These are phyloP conservation scores for Enteromius treurensis DNA, from an alignment of 2,797 vertebrate species.

Conservation along the genomic window DNA sequence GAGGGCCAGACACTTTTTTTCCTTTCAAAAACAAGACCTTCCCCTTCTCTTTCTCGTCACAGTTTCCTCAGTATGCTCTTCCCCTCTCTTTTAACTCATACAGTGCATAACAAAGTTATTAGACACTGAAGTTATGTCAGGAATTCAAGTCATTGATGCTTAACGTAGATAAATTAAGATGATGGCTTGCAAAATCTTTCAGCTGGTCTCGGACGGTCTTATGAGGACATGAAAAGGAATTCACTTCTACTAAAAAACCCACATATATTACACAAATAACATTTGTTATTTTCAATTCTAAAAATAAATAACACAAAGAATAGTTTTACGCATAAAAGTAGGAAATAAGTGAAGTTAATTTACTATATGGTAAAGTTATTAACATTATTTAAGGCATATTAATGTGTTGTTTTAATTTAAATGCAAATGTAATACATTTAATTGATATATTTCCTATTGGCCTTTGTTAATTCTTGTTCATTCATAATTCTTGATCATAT, in stretches of 20 bases:
- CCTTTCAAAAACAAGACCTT: constrained; percentile 1
- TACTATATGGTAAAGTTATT: not conserved
- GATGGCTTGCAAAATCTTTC: constrained; percentile 14
- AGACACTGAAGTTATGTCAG: constrained; percentile 21
- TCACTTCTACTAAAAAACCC: not conserved
- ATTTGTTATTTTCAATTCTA: no score
- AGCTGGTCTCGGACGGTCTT: constrained; percentile 10
- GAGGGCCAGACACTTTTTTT: constrained; percentile 12
- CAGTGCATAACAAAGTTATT: constrained; percentile 16
- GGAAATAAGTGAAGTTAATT: not conserved
- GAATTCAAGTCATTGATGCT: constrained; percentile 17
- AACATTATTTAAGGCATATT: not conserved
- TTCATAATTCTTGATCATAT: not conserved
- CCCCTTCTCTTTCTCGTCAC: not conserved
- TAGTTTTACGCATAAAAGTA: not conserved
- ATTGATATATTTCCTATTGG: not conserved
- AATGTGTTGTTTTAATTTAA: not conserved
- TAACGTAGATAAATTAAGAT: constrained; percentile 22
- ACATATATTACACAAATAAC: not conserved
- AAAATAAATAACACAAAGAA: not conserved
- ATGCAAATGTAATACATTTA: not conserved
- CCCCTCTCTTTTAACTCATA: constrained; percentile 16
- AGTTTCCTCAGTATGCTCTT: not conserved
- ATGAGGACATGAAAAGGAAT: constrained; percentile 4
- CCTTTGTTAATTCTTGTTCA: not conserved